phyloP scores from a whole-genome alignment of 2,113 vertebrate genomes.

The Otocyon megalotis region DNA sequence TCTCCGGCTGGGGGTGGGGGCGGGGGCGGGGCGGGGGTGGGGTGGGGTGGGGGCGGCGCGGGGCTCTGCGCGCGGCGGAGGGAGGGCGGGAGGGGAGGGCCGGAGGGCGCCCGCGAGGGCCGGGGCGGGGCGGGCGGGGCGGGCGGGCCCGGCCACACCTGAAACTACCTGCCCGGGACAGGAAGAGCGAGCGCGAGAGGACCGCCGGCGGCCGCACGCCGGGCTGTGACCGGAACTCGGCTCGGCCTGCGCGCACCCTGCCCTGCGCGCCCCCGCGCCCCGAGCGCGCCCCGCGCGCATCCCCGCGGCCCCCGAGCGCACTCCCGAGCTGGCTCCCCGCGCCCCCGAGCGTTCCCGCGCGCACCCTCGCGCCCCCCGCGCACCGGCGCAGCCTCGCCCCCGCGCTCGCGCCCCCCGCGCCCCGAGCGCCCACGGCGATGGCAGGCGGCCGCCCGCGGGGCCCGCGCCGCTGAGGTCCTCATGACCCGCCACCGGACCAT shows the following conservation, averaged over 20 bases:
- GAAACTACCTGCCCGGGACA: slow-evolving; percentile 78
- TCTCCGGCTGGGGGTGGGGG: no score
- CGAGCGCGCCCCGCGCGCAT: not conserved
- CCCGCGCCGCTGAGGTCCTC: slow-evolving; percentile 54
- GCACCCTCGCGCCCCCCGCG: not conserved
- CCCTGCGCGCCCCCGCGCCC: not conserved
- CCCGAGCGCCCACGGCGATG: slow-evolving; percentile 46
- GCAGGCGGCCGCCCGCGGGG: slow-evolving; percentile 23
- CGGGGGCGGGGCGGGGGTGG: not conserved
- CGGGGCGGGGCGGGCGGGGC: not conserved
- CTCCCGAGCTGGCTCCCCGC: no score
- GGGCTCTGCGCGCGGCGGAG: not conserved
- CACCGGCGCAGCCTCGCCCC: no score
- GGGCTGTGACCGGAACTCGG: not conserved
- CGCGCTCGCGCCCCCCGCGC: not conserved
- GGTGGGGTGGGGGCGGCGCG: not conserved
- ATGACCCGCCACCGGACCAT: slow-evolving; percentile 27
- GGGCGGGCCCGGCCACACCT: slow-evolving; percentile 71
- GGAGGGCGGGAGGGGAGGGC: no score
- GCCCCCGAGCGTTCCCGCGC: not conserved
- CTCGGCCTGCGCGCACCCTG: not conserved
- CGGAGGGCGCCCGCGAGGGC: not conserved
- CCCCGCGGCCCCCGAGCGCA: not conserved
- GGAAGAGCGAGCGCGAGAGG: slow-evolving; percentile 43
- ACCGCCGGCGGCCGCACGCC: not conserved